Evolutionary conservation across 1,140 invertebrate genomes (phyloP).

Genomic region (fruit fly (Drosophila melanogaster)): Release_6_plus_ISO1_MT NT_033777.3:17737501-17738000

Average conservation of each 20-base stretch:
- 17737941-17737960: not conserved
- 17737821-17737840: too few species aligned
- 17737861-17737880: not conserved
- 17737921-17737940: not conserved
- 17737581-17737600: constrained; percentile 32
- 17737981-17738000: constrained; percentile 37
- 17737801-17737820: too few species aligned
- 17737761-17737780: too few species aligned
- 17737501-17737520: not conserved
- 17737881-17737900: not conserved
- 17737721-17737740: too few species aligned
- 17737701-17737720: too few species aligned
- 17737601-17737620: constrained; percentile 65
- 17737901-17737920: not conserved
- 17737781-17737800: too few species aligned
- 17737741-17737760: too few species aligned
- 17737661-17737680: not conserved
- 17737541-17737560: constrained; percentile 48
- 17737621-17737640: constrained; percentile 42
- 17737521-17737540: not conserved
- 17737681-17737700: not conserved
- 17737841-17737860: too few species aligned
- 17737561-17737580: constrained; percentile 58
- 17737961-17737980: constrained; percentile 18
- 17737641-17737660: constrained; percentile 12